Evolutionary conservation across 35 echinoderm and acorn worm species (phyloP), one percentile per base, ranked within the genome.

Genomic region (Patiria miniata): DNA sequence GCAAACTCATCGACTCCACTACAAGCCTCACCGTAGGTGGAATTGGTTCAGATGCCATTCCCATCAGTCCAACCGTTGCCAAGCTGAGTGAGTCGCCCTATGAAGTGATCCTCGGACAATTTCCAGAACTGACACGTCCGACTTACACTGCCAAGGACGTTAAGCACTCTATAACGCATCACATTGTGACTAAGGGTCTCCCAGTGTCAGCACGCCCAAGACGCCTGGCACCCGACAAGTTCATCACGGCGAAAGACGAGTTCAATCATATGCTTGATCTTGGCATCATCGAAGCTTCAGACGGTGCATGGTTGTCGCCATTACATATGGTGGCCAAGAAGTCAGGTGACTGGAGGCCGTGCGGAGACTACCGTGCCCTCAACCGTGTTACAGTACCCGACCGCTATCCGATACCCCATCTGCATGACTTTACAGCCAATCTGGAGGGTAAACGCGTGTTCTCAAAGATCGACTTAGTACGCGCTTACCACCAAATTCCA

Each of bases 251-350:
- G 0, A 83, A 47, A 21, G 42, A 30, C 0, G 79, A 90, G 16
- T 83, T 90, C 40, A 58, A 90, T 1, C 79, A 83, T 19, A 89
- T 89, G 87, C 56, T 83, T 38, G 79, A 90, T 2, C 44, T 90
- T 0, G 77, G 86, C 19, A 88, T 88, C 51, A 88, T 88, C 19
- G 32, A 37, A 30, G 1, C 18, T 8, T 81, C 86, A 17, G 56
- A 65, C 47, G 80, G 86, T 54, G 18, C 1, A 21, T 88, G 86
- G 86, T 79, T 77, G 1, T 88, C 86, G 5, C 86, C 77, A 0
- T n/a, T 88, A 80, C n/a, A n/a, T n/a, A n/a, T 88, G 86, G 86
- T 88, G 2, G 51, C 86, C 57, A 80, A 87, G 44, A 77, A 36
- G 36, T 34, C 85, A 7, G 65, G 85, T 37, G 85, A 87, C 40